phyloP scores from a whole-genome alignment of 2,888 invertebrate genomes.

The Tipula lateralis region DNA sequence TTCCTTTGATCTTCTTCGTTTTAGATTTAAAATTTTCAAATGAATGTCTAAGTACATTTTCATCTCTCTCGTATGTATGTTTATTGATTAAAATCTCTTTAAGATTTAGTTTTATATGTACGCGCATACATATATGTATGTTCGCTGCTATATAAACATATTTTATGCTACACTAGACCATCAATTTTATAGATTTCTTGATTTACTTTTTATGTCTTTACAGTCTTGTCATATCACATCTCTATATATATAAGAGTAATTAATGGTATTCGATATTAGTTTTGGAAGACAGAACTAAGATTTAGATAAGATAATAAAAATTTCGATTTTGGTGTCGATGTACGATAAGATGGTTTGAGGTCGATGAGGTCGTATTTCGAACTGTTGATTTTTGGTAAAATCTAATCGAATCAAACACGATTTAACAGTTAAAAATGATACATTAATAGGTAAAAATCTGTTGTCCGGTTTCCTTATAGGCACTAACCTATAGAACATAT shows the following conservation, averaged over 20 bases:
- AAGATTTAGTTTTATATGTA: background rate
- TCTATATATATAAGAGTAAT: background rate
- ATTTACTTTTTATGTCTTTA: background rate
- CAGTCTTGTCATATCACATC: background rate
- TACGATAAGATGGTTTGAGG: background rate
- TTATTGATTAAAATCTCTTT: background rate
- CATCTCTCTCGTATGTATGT: background rate
- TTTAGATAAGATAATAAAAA: background rate
- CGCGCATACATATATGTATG: background rate
- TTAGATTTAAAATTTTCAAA: background rate
- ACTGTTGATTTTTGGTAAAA: too few species aligned
- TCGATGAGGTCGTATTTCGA: too few species aligned
- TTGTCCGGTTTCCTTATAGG: too few species aligned
- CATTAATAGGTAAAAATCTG: too few species aligned
- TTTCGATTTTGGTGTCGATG: background rate
- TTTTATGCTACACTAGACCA: background rate
- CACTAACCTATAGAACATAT: too few species aligned
- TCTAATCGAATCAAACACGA: too few species aligned
- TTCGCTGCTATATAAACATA: background rate
- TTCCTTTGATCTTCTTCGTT: constrained; percentile 15
- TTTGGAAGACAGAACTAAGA: background rate
- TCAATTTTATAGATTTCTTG: constrained; percentile 11
- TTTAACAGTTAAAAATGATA: too few species aligned
- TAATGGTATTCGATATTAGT: background rate
- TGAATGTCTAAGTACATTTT: constrained; percentile 13